Conservation (phyloP, 2,888 invertebrate species). For the Heliothis peltigera region DNA sequence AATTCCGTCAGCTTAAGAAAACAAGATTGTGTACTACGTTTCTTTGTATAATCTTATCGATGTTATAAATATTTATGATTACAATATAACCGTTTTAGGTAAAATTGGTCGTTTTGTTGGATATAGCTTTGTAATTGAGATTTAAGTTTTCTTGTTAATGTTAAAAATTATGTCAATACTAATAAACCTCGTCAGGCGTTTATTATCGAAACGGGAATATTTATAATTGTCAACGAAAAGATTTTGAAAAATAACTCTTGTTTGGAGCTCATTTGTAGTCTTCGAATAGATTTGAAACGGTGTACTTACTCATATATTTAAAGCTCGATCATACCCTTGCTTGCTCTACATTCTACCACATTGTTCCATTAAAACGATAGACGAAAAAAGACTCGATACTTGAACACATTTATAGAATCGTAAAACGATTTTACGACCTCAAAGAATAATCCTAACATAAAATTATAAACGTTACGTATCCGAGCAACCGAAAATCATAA, state of each 20-base stretch:
- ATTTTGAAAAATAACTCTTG: conserved; percentile 9
- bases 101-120: conserved; percentile 29
- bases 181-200: too few species aligned
- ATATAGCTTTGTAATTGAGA: too few species aligned
- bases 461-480: conserved; percentile 79
- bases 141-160: too few species aligned
- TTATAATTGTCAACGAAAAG: conserved; percentile 15
- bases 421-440: conserved; percentile 83
- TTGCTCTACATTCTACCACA: conserved; percentile 32
- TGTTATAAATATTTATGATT: conserved; percentile 48
- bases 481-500: conserved; percentile 79
- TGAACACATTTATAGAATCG: conserved; percentile 82
- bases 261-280: neutral
- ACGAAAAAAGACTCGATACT: conserved; percentile 71
- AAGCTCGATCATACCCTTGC: conserved; percentile 12
- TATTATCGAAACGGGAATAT: conserved; percentile 42
- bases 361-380: conserved; percentile 60
- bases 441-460: conserved; percentile 81
- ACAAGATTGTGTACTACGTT: conserved; percentile 39
- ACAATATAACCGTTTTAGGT: conserved; percentile 37
- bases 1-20: conserved; percentile 57
- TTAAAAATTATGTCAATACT: too few species aligned
- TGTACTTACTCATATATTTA: neutral
- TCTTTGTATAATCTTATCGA: conserved; percentile 43
- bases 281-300: conserved; percentile 4